Evolutionary conservation across 2,113 vertebrate genomes (phyloP), one percentile per base, ranked within the genome.

Genomic region (Himantopus leucocephalus): DNA sequence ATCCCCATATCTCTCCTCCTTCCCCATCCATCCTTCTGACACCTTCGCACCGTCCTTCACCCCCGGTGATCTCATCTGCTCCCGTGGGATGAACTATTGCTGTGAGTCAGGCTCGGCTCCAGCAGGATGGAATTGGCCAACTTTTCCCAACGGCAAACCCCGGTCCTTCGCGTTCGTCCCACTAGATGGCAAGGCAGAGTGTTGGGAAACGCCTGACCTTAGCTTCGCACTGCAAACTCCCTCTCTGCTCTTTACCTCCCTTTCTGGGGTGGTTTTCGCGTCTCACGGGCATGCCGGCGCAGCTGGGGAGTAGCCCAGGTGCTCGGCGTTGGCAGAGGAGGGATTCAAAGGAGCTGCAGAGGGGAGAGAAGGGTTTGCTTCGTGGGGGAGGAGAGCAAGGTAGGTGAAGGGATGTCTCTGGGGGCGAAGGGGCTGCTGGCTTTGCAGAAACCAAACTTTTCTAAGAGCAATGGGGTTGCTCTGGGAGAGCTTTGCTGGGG

Each of bases 141-240:
- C n/a, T 35, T 43, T 52, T 50, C 78, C 50, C 64, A 3, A 5
- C 23, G 0, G 19, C 5, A 3, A 77, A 39, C 55, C 32, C 45
- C 3, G 8, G 52, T 52, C 90, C 68, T 96, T 94, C 85, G 10
- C 90, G 1, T 73, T 85, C 48, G 1, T 34, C 85, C 94, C 96
- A 58, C 94, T 88, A 95, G 96, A 92, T 90, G 96, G 95, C 86
- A 94, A 96, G 85, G 53, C 43, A 82, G 95, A 88, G 96, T 88
- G 79, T 6, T 64, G 39, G 77, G 75, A 80, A 59, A 72, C 1
- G 59, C 80, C 66, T 59, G 94, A 88, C 78, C 76, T 82, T 3
- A 48, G 15, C 74, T 63, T 27, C 1, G 26, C 74, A 12, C 87
- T 47, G 37, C 76, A 55, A 64, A 39, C 85, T 62, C 73, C 8